Evolutionary conservation across 2,797 vertebrate genomes (phyloP), one percentile per base, ranked within the genome.

Genomic region (Micromesistius poutassou): DNA sequence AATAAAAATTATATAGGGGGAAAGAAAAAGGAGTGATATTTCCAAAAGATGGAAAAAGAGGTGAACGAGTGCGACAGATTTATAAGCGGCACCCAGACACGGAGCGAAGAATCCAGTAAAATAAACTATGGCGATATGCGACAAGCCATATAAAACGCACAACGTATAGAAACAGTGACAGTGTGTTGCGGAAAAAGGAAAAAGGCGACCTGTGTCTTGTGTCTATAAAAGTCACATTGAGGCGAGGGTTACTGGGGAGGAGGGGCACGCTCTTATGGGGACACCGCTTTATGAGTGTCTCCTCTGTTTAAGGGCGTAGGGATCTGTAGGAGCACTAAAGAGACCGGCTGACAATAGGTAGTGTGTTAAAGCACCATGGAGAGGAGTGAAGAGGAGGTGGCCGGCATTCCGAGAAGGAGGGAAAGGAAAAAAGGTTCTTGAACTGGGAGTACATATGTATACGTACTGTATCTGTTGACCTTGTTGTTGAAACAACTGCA

Each of bases 71-170:
- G 80, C 79, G 86, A 78, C 74, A 78, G 74, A 81, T 90, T 90
- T 87, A 87, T 79, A 80, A 38, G 86, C 50, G 77, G 79, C 78
- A 86, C 78, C 55, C 81, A 88, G 85, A 90, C 87, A 81, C 30
- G 77, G 76, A 83, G 82, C 84, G 88, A 74, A 85, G 79, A 70
- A 77, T 84, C 30, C 83, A 88, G 89, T 88, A 84, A 86, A 88
- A 87, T 81, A 87, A 77, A 80, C 85, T 82, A 77, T 78, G 73
- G 55, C 77, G 85, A 82, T 85, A 87, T 85, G 87, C 80, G 86
- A 78, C 33, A 25, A 71, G 78, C 83, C 81, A 86, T 93, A 87
- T 89, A 92, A 88, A 84, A 85, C 75, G 83, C 80, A 73, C 35
- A 80, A 80, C 79, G 80, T 83, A 87, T 30, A 81, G 81, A 81